Evolutionary conservation across 2,797 vertebrate genomes (phyloP).

Genomic region (Lacerta viridis): DNA sequence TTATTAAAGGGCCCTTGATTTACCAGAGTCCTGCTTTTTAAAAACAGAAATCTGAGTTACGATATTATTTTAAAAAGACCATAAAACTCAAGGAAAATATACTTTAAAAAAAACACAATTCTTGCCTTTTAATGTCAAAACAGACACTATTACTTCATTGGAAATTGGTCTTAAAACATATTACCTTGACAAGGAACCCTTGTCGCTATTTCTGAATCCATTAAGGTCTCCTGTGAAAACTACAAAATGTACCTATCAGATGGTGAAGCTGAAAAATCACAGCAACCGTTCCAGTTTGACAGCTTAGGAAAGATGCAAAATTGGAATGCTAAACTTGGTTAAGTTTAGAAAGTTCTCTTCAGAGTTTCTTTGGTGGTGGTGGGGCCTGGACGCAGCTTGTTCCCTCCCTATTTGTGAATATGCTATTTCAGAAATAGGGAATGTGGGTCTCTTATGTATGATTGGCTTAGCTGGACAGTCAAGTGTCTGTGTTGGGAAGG

Average conservation of each 20-base stretch:
- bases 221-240: constrained; percentile 31
- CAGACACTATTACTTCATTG: constrained; percentile 58
- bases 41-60: constrained; percentile 30
- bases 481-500: no score
- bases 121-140: constrained; percentile 75
- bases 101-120: constrained; percentile 48
- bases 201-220: constrained; percentile 31
- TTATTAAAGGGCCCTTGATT: constrained; percentile 67
- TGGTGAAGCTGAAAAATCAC: background rate
- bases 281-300: constrained; percentile 1
- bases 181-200: constrained; percentile 34
- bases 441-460: background rate
- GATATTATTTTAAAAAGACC: constrained; percentile 61
- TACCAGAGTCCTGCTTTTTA: constrained; percentile 58
- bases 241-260: constrained; percentile 29
- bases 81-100: constrained; percentile 54
- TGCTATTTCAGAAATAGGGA: background rate
- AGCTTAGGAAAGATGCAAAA: background rate
- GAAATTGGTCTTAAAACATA: constrained; percentile 38
- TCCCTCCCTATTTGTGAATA: background rate
- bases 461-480: no score
- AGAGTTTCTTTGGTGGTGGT: background rate
- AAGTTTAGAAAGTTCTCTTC: background rate
- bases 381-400: background rate
- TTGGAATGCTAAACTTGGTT: background rate